Evolutionary conservation across 1,140 invertebrate species (phyloP), one percentile per base, ranked within the genome.

Genomic region (Sycophaga agraensis): DNA sequence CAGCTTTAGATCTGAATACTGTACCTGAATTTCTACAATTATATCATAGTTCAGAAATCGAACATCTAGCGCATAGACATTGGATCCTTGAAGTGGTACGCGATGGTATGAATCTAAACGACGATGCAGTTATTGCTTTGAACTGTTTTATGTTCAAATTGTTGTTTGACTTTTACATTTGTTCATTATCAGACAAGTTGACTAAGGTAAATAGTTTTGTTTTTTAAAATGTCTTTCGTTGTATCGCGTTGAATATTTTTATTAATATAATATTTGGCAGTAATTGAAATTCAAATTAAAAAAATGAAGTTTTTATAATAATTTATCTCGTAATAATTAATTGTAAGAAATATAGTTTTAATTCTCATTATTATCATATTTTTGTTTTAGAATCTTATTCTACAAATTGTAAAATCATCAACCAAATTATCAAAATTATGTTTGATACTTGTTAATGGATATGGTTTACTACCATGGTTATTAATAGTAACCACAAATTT

Each of bases 11-110:
- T 72, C 75, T 91, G 2, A 82, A 82, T 4, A 82, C 85, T n/a
- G 85, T 92, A n/a, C 90, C 91, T 5, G 91, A 91, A 75, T 86
- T 92, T 60, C 83, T 90, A 28, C 87, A 86, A 54, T 82, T 91
- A 12, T 86, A 91, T 62, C 86, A 91, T 63, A 89, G 87, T 62
- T 84, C 85, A 5, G 85, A 88, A 46, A 74, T 89, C 1, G 83
- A 89, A 58, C 79, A 82, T 43, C 73, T 72, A 14, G 77, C 81
- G 1, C 84, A 89, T 58, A 82, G 88, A 64, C 72, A 78, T 28
- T 93, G 90, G 87, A 87, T 91, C 21, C 73, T 92, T 3, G 78
- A 84, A 67, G 75, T 90, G 8, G 79, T 92, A 40, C 75, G 78
- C 28, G 86, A 91, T 70, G 89, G 90, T 26, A 76, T 88, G 28